Evolutionary conservation across 1,140 invertebrate genomes (phyloP), one percentile per base, ranked within the genome.

Genomic region (Bradysia coprophila): DNA sequence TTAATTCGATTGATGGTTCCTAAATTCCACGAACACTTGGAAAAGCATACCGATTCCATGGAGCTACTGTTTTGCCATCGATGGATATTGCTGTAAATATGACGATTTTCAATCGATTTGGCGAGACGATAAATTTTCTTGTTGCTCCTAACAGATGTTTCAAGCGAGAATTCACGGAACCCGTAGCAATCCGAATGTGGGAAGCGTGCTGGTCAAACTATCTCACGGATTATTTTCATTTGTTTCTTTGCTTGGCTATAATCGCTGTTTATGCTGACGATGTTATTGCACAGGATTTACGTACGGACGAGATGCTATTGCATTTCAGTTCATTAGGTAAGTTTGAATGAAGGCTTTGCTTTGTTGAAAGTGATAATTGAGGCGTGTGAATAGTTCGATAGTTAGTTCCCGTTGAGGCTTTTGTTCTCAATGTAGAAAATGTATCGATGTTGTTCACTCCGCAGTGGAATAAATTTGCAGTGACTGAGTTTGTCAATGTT

Each of bases 181-280:
- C 73, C 11, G 79, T 87, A 36, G 84, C 86, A 1, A 67, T 92
- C 4, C 68, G 78, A 19, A 90, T 92, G 76, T 94, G 89, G 88
- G 88, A 93, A 62, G 79, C 86, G 1, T 94, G 90, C 57, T 94
- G 90, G 90, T 78, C 88, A 0, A 87, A 88, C 57, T 91, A 90
- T 61, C 72, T 90, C 54, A 93, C 88, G 0, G 81, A 91, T 59
- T 88, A 91, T 56, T 93, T 93, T 62, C 87, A 93, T 56, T 61
- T 93, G 49, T 94, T 93, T 61, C 71, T 93, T 11, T 90, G 86
- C 53, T 69, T 90, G 38, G 83, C 90, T 28, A 90, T 93, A 48
- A 80, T 94, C 39, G 79, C 81, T 38, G 82, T 93, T 40, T 95
- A 94, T 56, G 86, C 86, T 13, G 84, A 90, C 51, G 86, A 92